These are phyloP conservation scores for Dasypogon diadema DNA, from an alignment of 2,888 invertebrate genomes.

Conservation along the genomic window DNA sequence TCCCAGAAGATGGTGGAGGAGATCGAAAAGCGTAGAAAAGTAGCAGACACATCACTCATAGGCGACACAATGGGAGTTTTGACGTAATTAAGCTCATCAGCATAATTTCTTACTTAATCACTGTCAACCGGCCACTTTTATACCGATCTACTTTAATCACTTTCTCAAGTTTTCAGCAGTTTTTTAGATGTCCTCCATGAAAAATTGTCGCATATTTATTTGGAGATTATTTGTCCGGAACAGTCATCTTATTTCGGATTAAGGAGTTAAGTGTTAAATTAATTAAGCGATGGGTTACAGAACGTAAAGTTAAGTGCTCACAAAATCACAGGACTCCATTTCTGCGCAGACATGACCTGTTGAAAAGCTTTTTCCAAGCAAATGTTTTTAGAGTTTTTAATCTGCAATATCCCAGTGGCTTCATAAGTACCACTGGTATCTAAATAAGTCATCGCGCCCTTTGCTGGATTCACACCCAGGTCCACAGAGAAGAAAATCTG, in stretches of 20 bases:
- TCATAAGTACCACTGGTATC: no score
- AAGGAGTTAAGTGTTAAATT: no score
- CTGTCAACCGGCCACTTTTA: not conserved
- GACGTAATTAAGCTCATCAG: conserved; percentile 54
- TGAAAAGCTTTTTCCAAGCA: no score
- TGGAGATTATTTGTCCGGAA: not conserved
- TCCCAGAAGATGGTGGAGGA: conserved; percentile 5
- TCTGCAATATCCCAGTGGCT: no score
- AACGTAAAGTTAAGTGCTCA: no score
- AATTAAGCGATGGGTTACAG: no score
- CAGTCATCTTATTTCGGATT: not conserved
- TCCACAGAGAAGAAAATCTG: no score
- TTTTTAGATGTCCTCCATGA: conserved; percentile 1
- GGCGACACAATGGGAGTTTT: conserved; percentile 45
- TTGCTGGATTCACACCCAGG: no score
- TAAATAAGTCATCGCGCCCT: no score
- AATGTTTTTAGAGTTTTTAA: no score
- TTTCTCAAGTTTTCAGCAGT: conserved; percentile 36
- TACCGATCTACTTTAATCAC: conserved; percentile 32
- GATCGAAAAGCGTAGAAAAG: conserved; percentile 51
- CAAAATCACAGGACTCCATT: no score
- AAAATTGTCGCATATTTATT: conserved; percentile 11
- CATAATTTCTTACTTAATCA: conserved; percentile 52
- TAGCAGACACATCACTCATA: conserved; percentile 48
- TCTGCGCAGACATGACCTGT: no score